Evolutionary conservation across 2,797 vertebrate species (phyloP), one percentile per base, ranked within the genome.

Genomic region (Schizothorax lantsangensis): DNA sequence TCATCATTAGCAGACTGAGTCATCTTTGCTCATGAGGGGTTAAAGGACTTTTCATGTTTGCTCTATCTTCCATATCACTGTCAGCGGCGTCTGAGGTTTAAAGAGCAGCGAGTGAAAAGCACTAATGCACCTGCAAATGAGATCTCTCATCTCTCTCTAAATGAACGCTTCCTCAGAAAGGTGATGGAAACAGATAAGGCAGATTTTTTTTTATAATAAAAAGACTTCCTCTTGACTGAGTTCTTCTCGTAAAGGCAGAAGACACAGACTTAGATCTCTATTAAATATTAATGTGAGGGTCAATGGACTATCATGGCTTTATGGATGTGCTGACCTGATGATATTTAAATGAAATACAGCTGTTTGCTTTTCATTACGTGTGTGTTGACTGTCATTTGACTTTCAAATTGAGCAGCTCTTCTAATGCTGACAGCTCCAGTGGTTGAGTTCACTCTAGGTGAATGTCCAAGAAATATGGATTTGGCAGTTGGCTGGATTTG

Each of bases 111-210:
- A 88, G 84, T 87, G 57, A 90, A 92, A 75, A 91, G 82, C 87
- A 89, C 91, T 91, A 90, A 92, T 93, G 89, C 88, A 92, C 89
- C 91, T 88, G 85, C 90, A 90, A 89, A 88, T 79, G 83, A 91
- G 89, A 91, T 89, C 88, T 79, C 86, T 86, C 88, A 84, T 91
- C 75, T 90, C 26, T 79, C 89, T 92, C 90, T 59, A 84, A 88
- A 92, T 59, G 83, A 86, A 89, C 72, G 30, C 54, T 77, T 43
- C 40, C 66, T 43, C 11, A 89, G 89, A 84, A 86, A 81, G 87
- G 85, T 78, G 66, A 64, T 75, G 74, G 73, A n/a, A 36, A 36
- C n/a, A 49, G 57, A 84, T 52, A 78, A 17, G 38, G 40, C 64
- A 0, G 12, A 14, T 21, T 4, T 38, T 57, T 38, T n/a, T 11